Conservation (phyloP, 2,113 vertebrate genomes). For the Halichoerus grypus region DNA sequence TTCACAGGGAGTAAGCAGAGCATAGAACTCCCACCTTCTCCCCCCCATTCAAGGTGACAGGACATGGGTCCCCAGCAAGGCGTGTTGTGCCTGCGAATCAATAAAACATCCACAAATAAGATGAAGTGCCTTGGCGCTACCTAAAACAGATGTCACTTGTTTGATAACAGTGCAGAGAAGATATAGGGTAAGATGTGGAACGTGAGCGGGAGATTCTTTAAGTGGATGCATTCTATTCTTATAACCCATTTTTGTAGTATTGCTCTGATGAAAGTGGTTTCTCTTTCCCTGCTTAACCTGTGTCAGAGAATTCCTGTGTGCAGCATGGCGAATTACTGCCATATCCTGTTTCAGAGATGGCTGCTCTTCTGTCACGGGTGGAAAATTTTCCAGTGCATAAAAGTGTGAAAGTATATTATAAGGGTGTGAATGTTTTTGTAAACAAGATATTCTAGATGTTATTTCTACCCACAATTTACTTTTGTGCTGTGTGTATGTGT, state of each 20-base stretch:
- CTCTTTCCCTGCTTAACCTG: constrained; percentile 29
- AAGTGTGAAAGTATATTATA: constrained; percentile 76
- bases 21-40: not conserved
- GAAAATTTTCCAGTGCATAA: constrained; percentile 72
- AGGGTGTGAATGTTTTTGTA: constrained; percentile 73
- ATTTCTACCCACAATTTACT: constrained; percentile 60
- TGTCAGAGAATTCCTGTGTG: constrained; percentile 53
- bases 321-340: constrained; percentile 34
- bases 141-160: constrained; percentile 30
- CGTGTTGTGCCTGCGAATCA: not conserved
- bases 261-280: constrained; percentile 40
- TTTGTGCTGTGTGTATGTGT: not conserved
- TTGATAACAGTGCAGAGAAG: constrained; percentile 37
- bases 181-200: not conserved
- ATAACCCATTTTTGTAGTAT: constrained; percentile 18
- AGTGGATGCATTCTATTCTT: not conserved
- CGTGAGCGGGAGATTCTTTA: not conserved
- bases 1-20: not conserved
- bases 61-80: not conserved
- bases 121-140: not conserved
- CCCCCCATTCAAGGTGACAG: not conserved
- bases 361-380: constrained; percentile 29
- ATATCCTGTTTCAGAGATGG: constrained; percentile 57
- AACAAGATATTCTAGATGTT: constrained; percentile 74
- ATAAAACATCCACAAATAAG: not conserved